Evolutionary conservation across 2,888 invertebrate species (phyloP).

Genomic region (Hydropsyche betteni): DNA sequence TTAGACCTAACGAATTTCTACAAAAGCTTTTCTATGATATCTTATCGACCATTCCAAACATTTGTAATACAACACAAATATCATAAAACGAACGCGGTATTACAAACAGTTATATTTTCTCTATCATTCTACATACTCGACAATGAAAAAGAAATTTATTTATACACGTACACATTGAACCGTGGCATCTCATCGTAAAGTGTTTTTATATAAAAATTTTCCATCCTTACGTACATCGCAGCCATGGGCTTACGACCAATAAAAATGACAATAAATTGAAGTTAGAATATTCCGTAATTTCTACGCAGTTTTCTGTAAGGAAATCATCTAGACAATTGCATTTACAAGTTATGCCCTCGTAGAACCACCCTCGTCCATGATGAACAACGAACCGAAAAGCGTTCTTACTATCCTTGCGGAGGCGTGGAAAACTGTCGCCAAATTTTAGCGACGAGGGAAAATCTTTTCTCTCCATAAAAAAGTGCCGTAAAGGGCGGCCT

Average conservation of each 20-base stretch:
- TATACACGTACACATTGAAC: too few species aligned
- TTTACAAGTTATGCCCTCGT: slow-evolving; percentile 26
- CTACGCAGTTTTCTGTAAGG: slow-evolving; percentile 12
- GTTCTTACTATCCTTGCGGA: background rate
- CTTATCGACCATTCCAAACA: too few species aligned
- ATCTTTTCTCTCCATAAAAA: slow-evolving; percentile 11
- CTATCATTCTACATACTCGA: too few species aligned
- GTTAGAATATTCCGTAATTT: slow-evolving; percentile 27
- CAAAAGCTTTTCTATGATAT: too few species aligned
- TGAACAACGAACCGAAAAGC: background rate
- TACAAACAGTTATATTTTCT: too few species aligned
- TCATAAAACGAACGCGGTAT: too few species aligned
- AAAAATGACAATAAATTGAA: slow-evolving; percentile 33
- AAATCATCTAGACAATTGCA: slow-evolving; percentile 38
- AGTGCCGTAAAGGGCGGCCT: slow-evolving; percentile 1
- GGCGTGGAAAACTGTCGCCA: background rate
- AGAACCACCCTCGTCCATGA: background rate
- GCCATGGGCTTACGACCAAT: slow-evolving; percentile 11
- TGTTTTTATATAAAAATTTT: slow-evolving; percentile 5
- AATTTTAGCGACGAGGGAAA: slow-evolving; percentile 11
- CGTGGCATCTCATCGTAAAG: too few species aligned
- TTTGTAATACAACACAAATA: too few species aligned
- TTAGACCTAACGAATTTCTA: too few species aligned
- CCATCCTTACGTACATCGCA: background rate
- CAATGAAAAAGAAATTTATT: too few species aligned